A percentile compares a stretch with the other conserved stretches of the same genome.
phyloP scores from a whole-genome alignment of 2,113 vertebrate genomes.

The Fregata magnificens region DNA sequence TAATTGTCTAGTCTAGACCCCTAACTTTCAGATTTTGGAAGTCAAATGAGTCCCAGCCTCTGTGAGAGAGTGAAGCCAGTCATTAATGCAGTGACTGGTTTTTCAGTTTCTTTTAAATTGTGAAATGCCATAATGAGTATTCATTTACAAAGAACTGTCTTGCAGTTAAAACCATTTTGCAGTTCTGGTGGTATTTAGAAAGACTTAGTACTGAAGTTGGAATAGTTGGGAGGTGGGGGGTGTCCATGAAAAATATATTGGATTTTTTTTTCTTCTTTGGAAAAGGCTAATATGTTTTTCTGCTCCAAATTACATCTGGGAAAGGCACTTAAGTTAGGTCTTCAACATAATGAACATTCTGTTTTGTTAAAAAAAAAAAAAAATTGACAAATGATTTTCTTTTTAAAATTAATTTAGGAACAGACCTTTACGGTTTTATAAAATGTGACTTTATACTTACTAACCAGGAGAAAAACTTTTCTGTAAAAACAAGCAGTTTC shows the following conservation, averaged over 20 bases:
- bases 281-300: not conserved
- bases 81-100: not conserved
- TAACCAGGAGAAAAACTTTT: not conserved
- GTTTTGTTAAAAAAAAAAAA: not conserved
- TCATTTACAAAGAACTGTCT: not conserved
- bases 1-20: not conserved
- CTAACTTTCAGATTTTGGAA: not conserved
- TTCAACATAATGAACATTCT: not conserved
- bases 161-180: not conserved
- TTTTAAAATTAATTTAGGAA: not conserved
- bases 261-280: not conserved
- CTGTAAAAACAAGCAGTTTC: not conserved
- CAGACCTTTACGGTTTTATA: not conserved
- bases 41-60: not conserved
- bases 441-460: not conserved
- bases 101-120: not conserved
- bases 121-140: not conserved
- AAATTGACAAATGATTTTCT: not conserved
- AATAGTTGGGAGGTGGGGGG: not conserved
- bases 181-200: not conserved
- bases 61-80: not conserved
- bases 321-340: not conserved
- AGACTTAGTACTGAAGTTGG: not conserved
- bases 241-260: not conserved
- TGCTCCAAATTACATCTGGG: not conserved